Evolutionary conservation across 1,140 invertebrate genomes (phyloP).

Genomic region (Leptopilina boulardi): DNA sequence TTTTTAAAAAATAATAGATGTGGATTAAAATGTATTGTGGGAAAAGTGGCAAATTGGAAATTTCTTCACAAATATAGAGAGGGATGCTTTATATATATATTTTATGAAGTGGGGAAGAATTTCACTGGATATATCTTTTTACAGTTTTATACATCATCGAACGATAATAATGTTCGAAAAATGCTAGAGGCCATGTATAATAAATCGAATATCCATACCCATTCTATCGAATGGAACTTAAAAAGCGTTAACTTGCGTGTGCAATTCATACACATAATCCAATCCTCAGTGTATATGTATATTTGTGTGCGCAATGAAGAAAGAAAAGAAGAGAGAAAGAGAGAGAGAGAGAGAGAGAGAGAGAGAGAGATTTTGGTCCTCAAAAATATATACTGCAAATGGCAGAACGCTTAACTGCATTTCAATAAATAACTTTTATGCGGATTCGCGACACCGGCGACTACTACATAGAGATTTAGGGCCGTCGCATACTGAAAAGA

Average conservation of each 20-base stretch:
- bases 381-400: slow-evolving; percentile 31
- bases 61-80: too few relatives aligned
- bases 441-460: background rate
- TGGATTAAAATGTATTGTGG: too few relatives aligned
- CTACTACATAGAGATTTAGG: slow-evolving; percentile 45
- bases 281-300: too few relatives aligned
- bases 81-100: background rate
- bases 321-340: too few relatives aligned
- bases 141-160: slow-evolving; percentile 26
- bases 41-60: too few relatives aligned
- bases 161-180: slow-evolving; percentile 48
- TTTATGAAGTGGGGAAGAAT: background rate
- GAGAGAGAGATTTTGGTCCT: slow-evolving; percentile 14
- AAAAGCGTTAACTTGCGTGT: background rate
- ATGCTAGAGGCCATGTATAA: slow-evolving; percentile 40
- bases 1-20: too few relatives aligned
- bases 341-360: background rate
- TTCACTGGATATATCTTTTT: background rate
- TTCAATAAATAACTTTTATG: slow-evolving; percentile 61
- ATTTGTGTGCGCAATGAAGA: background rate
- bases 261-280: background rate
- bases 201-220: slow-evolving; percentile 46
- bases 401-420: slow-evolving; percentile 46
- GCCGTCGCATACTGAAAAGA: slow-evolving; percentile 30
- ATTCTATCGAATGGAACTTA: slow-evolving; percentile 5